Conservation (phyloP, 1,140 invertebrate genomes). For the Mizuhopecten yessoensis region DNA sequence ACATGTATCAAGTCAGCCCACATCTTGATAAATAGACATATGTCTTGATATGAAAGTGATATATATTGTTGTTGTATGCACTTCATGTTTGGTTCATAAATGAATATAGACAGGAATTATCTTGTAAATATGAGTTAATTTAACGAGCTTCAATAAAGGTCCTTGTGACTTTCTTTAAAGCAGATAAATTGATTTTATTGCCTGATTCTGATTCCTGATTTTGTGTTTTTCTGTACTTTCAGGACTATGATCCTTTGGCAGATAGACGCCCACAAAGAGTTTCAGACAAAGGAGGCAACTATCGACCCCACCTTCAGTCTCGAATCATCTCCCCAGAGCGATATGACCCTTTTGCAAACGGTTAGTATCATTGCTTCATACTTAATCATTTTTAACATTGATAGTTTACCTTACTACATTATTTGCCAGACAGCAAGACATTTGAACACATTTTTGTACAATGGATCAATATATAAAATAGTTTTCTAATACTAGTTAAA, state of each 20-base stretch:
- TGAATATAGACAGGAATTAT: too few species aligned
- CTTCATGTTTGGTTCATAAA: too few species aligned
- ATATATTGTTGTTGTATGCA: too few species aligned
- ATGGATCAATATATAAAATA: background rate
- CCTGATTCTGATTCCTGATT: too few species aligned
- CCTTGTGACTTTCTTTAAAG: too few species aligned
- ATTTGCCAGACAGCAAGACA: background rate
- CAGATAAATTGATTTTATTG: too few species aligned
- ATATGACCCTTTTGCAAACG: constrained; percentile 98
- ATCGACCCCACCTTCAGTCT: constrained; percentile 92
- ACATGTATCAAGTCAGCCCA: too few species aligned
- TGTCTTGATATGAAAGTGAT: too few species aligned
- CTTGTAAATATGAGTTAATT: too few species aligned
- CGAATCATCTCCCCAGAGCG: constrained; percentile 96
- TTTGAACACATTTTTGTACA: background rate
- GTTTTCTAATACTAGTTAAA: background rate
- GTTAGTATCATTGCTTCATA: constrained; percentile 86
- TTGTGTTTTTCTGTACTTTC: too few species aligned
- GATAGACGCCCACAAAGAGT: constrained; percentile 93
- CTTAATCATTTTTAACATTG: background rate
- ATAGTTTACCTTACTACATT: background rate
- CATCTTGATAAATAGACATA: too few species aligned
- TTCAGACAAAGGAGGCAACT: constrained; percentile 98
- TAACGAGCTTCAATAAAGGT: too few species aligned
- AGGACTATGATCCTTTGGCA: constrained; percentile 98